These are phyloP conservation scores for Sphaerophoria taeniata DNA, from an alignment of 2,888 invertebrate genomes.

Conservation along the genomic window DNA sequence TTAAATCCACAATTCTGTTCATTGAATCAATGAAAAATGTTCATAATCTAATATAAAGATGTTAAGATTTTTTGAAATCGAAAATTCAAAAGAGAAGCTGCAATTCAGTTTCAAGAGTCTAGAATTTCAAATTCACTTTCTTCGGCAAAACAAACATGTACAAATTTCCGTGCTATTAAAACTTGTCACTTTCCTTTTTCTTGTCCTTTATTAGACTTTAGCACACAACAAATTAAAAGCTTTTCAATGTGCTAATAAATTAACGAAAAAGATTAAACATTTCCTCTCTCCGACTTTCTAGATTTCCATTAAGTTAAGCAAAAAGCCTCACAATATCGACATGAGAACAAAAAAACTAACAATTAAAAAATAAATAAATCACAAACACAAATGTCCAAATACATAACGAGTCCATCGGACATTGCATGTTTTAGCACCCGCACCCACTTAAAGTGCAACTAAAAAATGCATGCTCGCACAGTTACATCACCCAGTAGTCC, in stretches of 20 bases:
- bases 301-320: conserved; percentile 58
- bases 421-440: conserved; percentile 59
- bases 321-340: conserved; percentile 46
- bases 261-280: conserved; percentile 22
- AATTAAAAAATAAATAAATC: not conserved
- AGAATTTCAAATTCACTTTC: too few species aligned
- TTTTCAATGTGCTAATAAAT: conserved; percentile 60
- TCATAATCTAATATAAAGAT: too few species aligned
- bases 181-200: not conserved
- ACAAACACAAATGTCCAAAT: not conserved
- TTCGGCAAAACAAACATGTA: too few species aligned
- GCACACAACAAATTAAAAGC: conserved; percentile 61
- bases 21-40: too few species aligned
- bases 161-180: not conserved
- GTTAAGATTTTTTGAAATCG: too few species aligned
- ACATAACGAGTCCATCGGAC: not conserved
- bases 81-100: too few species aligned
- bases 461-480: conserved; percentile 61
- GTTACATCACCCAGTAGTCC: conserved; percentile 54
- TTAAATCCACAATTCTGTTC: too few species aligned
- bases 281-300: not conserved
- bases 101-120: too few species aligned
- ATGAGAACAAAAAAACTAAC: conserved; percentile 19
- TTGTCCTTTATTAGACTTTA: conserved; percentile 5
- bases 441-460: conserved; percentile 71